These are phyloP conservation scores for Pammene aurita DNA, from an alignment of 2,888 invertebrate genomes.

Conservation along the genomic window DNA sequence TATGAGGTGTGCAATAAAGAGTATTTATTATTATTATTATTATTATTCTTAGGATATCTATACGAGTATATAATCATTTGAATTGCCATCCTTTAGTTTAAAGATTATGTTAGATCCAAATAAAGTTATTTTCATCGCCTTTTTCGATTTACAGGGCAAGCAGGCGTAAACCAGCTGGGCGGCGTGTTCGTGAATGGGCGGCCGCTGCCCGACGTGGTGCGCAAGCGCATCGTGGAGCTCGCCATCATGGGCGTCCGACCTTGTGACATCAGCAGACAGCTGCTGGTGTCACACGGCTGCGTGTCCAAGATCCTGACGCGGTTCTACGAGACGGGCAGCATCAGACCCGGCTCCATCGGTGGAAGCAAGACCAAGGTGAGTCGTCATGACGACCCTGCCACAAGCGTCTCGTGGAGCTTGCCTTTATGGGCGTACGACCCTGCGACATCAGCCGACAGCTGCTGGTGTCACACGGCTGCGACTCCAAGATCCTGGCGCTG, in stretches of 20 bases:
- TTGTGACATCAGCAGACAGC: constrained; percentile 97
- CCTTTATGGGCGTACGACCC: constrained; percentile 87
- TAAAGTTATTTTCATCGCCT: too few relatives aligned
- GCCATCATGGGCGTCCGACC: constrained; percentile 97
- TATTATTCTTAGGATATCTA: too few relatives aligned
- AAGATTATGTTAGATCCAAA: too few relatives aligned
- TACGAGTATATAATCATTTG: too few relatives aligned
- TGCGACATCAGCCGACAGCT: constrained; percentile 92
- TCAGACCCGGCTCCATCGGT: constrained; percentile 96
- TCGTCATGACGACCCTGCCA: constrained; percentile 62
- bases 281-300: constrained; percentile 98
- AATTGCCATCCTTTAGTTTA: too few relatives aligned
- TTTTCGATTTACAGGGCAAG: constrained; percentile 88
- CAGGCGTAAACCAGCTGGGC: constrained; percentile 98
- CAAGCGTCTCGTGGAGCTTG: constrained; percentile 96
- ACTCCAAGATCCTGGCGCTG: constrained; percentile 97
- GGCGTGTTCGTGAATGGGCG: constrained; percentile 99
- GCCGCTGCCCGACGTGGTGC: constrained; percentile 97
- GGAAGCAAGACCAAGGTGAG: constrained; percentile 97
- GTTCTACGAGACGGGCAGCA: constrained; percentile 98
- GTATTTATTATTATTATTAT: too few relatives aligned
- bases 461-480: constrained; percentile 98
- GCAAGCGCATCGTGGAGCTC: constrained; percentile 96
- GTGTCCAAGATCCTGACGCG: constrained; percentile 98
- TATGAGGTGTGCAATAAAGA: too few relatives aligned